Base-by-base conservation (phyloP, 2,888 invertebrate genomes). In the Fragum sueziense region DNA sequence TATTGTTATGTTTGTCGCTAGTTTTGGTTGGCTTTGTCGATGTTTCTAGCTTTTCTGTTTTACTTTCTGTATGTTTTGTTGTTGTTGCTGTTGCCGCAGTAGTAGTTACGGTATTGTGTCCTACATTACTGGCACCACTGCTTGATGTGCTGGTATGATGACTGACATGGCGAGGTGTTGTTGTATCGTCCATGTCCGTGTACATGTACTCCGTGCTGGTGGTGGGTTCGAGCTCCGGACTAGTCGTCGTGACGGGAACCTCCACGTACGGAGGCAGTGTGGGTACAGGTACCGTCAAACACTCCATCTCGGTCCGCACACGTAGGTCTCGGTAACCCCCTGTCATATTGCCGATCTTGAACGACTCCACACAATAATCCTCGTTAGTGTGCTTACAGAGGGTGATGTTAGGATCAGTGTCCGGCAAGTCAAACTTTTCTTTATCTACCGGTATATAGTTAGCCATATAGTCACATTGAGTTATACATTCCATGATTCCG, bases 401-500 rank as follows among this genome's bases (percentile, higher is more conserved):
- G 17, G 57, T 61, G 25, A 33, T 31, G 0, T 57, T 54, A 9
- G 59, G 52, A 1, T 37, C 34, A 1, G 22, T 29, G 0, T 4
- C 54, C 2, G 25, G n/a, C n/a, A 41, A 7, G 27, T 73, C 76
- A 27, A 70, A 68, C 20, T 73, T 59, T 6, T 22, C 33, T 52
- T 59, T 70, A 9, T 74, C 68, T 0, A 72, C 69, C 1, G 79
- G 75, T 17, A 75, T 34, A 59, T 71, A 77, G 34, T 41, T 82
- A 0, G 77, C 79, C 29, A 82, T 41, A 14, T 70, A 20, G 20
- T 75, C 80, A 68, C 83, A 83, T 20, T 52, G 57, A 6, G 62
- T n/a, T 6, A 83, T 20, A 31, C 83, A 83, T 1, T 77, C 76
- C 62, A 83, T 78, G 9, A 70, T n/a, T 2, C 76, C 67, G 3